Evolutionary conservation across 2,113 vertebrate species (phyloP).

Genomic region (Hylia prasina): DNA sequence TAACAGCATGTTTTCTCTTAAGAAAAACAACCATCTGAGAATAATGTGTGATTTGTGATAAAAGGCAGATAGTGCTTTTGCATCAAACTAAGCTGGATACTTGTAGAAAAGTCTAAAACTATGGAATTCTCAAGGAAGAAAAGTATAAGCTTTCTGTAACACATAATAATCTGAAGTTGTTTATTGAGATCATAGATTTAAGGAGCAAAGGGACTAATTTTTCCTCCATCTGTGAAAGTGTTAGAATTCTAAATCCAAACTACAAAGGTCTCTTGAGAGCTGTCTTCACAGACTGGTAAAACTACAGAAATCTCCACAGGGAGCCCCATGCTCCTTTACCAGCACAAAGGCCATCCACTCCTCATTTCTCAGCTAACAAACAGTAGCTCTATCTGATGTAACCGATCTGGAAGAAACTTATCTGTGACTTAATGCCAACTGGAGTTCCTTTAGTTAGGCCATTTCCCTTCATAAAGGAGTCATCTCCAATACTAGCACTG

Average conservation of each 20-base stretch:
- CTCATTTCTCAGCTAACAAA: background rate
- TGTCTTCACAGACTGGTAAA: background rate
- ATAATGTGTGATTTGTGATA: background rate
- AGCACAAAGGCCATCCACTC: accelerated
- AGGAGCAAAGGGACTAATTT: background rate
- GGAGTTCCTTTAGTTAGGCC: background rate
- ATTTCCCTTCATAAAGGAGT: background rate
- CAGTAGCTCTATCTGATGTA: background rate
- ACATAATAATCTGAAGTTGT: background rate
- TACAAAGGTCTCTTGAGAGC: background rate
- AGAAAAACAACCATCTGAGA: background rate
- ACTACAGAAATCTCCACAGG: background rate
- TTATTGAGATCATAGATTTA: background rate
- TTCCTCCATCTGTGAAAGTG: background rate
- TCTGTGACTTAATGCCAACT: background rate
- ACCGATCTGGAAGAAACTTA: background rate
- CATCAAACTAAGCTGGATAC: background rate
- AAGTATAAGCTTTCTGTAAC: background rate
- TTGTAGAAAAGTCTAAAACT: background rate
- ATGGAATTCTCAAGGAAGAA: background rate
- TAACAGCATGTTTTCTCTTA: background rate
- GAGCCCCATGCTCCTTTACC: accelerated
- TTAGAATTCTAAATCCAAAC: background rate
- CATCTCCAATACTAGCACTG: background rate
- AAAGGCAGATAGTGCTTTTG: background rate